Evolutionary conservation across 2,797 vertebrate genomes (phyloP).

Genomic region (Bradypus variegatus): DNA sequence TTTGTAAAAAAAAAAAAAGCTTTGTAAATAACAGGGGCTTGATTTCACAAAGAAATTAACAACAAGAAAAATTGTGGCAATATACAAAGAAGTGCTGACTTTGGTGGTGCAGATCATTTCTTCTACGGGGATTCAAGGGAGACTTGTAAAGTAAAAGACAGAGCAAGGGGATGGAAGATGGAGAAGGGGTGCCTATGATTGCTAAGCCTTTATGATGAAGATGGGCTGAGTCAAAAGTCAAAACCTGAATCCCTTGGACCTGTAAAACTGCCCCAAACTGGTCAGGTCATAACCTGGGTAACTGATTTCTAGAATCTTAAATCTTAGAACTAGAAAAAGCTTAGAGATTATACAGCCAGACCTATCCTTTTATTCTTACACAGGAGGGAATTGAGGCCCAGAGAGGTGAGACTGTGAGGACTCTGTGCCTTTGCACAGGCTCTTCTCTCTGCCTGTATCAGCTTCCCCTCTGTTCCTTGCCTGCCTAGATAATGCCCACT

Average conservation of each 20-base stretch:
- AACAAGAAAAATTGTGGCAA: slow-evolving; percentile 19
- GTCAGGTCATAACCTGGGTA: background rate
- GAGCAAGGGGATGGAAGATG: background rate
- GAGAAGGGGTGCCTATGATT: background rate
- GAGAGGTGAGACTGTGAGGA: background rate
- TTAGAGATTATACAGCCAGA: background rate
- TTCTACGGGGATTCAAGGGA: background rate
- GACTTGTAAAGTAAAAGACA: background rate
- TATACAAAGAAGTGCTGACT: background rate
- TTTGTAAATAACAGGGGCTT: slow-evolving; percentile 26
- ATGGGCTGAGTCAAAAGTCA: background rate
- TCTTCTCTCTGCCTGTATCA: background rate
- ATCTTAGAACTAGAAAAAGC: slow-evolving; percentile 15
- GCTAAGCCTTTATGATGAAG: slow-evolving; percentile 21
- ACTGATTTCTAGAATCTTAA: slow-evolving; percentile 28
- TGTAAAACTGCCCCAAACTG: background rate
- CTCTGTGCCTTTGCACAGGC: background rate
- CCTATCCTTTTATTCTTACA: background rate
- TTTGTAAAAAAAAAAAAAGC: no score
- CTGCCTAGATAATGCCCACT: background rate
- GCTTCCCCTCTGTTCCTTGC: background rate
- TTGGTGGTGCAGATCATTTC: background rate
- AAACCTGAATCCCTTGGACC: background rate
- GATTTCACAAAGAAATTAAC: slow-evolving; percentile 39
- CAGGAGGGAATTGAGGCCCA: background rate